Conservation (phyloP, 2,797 vertebrate species). For the Urocyon cinereoargenteus region DNA sequence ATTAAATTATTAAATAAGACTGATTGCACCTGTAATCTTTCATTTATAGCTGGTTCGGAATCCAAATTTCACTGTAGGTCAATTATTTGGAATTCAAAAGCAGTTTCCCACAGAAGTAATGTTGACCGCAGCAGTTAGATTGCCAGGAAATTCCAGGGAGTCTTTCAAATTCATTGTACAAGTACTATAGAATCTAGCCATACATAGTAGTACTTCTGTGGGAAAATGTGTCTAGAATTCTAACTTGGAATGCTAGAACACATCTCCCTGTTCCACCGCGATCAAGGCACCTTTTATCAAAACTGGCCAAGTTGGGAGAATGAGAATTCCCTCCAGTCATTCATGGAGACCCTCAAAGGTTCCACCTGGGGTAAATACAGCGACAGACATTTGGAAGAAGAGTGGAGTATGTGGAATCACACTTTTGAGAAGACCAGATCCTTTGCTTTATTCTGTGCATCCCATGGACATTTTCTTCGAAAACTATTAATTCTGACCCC, state of each 20-base stretch:
- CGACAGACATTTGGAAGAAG: neutral
- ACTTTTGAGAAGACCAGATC: neutral
- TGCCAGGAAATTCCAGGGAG: constrained; percentile 39
- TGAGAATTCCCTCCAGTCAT: neutral
- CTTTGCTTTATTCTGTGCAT: neutral
- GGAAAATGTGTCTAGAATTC: constrained; percentile 67
- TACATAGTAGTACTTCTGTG: constrained; percentile 43
- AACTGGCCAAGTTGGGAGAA: neutral
- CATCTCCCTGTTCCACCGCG: neutral
- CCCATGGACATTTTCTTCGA: neutral
- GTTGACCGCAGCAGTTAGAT: neutral
- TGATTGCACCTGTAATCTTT: neutral
- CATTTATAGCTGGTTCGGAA: constrained; percentile 52
- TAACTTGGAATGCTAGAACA: constrained; percentile 33
- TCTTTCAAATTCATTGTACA: constrained; percentile 41
- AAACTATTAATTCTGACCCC: neutral
- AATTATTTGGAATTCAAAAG: constrained; percentile 60
- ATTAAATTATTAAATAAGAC: constrained; percentile 29
- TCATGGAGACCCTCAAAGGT: neutral
- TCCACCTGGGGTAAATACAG: neutral
- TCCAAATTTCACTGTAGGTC: constrained; percentile 47
- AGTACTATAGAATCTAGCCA: constrained; percentile 47
- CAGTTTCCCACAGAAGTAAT: constrained; percentile 49
- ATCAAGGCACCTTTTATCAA: constrained; percentile 25
- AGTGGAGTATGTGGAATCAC: neutral